phyloP scores from a whole-genome alignment of 2,888 invertebrate species.

The Corythucha ciliata region DNA sequence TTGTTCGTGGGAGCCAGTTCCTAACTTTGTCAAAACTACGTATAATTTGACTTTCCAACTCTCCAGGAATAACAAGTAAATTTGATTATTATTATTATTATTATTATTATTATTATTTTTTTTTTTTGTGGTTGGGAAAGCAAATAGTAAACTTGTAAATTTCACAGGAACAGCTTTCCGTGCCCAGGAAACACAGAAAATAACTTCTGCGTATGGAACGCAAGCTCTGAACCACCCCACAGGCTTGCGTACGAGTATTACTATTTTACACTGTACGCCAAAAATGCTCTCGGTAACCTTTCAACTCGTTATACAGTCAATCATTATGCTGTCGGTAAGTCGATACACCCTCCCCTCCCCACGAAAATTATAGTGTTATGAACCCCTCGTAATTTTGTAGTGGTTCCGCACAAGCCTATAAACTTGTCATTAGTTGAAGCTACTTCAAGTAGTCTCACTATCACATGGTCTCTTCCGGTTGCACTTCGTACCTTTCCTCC shows the following conservation, averaged over 20 bases:
- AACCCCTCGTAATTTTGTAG: slow-evolving; percentile 41
- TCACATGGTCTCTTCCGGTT: slow-evolving; percentile 46
- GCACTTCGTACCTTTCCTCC: slow-evolving; percentile 46
- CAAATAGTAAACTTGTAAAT: too few species aligned
- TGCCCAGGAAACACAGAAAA: slow-evolving; percentile 39
- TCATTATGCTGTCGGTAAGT: slow-evolving; percentile 48
- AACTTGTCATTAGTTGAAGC: slow-evolving; percentile 43
- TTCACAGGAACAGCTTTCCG: slow-evolving; percentile 15
- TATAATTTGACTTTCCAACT: slow-evolving; percentile 40
- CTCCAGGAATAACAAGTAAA: slow-evolving; percentile 19
- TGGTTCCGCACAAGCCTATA: slow-evolving; percentile 45
- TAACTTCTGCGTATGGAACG: slow-evolving; percentile 46
- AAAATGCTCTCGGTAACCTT: slow-evolving; percentile 52
- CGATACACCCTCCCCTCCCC: slow-evolving; percentile 16
- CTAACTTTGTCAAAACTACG: slow-evolving; percentile 49
- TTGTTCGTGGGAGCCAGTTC: slow-evolving; percentile 61
- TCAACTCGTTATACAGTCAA: slow-evolving; percentile 48
- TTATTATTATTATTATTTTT: too few species aligned
- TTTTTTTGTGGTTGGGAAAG: not conserved
- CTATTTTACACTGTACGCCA: slow-evolving; percentile 51
- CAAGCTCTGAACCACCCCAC: slow-evolving; percentile 47
- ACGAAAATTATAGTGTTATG: slow-evolving; percentile 24
- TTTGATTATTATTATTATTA: too few species aligned
- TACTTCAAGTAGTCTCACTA: slow-evolving; percentile 44
- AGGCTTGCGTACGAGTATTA: slow-evolving; percentile 47